Evolutionary conservation across 2,888 invertebrate species (phyloP).

Genomic region (Thelaira solivaga): DNA sequence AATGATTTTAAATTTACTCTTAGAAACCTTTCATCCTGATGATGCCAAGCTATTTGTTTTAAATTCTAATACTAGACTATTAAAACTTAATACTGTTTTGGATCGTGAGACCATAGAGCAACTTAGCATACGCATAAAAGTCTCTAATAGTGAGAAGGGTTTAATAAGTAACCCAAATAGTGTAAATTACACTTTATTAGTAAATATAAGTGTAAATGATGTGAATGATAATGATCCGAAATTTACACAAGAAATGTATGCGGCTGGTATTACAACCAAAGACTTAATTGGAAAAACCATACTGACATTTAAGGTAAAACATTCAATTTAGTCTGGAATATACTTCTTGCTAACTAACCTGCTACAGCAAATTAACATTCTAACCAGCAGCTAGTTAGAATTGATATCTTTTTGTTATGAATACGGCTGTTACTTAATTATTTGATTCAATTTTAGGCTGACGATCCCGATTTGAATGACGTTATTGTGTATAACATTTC

Average conservation of each 20-base stretch:
- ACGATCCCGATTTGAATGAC: conserved; percentile 78
- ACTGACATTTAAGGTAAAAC: conserved; percentile 77
- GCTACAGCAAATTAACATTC: too few relatives aligned
- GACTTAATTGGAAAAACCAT: conserved; percentile 78
- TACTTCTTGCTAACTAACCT: too few relatives aligned
- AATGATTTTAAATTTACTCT: too few relatives aligned
- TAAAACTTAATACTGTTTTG: conserved; percentile 76
- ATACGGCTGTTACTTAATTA: not conserved
- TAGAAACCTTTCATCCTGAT: conserved; percentile 41
- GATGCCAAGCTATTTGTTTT: conserved; percentile 68
- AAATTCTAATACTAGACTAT: conserved; percentile 73
- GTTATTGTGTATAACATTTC: conserved; percentile 77
- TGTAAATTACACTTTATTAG: conserved; percentile 53
- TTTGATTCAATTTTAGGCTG: conserved; percentile 77
- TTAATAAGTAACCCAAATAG: conserved; percentile 58
- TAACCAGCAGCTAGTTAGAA: too few relatives aligned
- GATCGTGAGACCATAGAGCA: conserved; percentile 76
- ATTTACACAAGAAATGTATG: conserved; percentile 78
- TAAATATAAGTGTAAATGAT: conserved; percentile 75
- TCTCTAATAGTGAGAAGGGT: conserved; percentile 77
- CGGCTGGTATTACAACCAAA: conserved; percentile 78
- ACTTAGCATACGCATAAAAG: conserved; percentile 78
- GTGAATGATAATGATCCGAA: conserved; percentile 80
- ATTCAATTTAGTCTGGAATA: not conserved
- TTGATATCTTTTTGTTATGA: too few relatives aligned